Conservation (phyloP, 2,113 vertebrate species). For the Megatriorchis doriae region DNA sequence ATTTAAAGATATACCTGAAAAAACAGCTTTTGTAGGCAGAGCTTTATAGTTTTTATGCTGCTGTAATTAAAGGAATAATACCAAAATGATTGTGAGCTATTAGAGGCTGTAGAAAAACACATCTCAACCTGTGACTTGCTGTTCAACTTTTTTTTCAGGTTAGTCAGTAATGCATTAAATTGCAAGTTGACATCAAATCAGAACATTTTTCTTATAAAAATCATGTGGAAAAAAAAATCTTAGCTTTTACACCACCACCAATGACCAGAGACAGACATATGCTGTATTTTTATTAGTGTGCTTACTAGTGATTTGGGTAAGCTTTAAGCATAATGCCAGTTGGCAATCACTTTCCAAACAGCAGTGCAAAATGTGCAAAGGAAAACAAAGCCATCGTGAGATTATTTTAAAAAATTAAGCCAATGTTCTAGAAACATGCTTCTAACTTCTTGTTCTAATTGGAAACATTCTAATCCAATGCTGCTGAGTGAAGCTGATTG, state of each 20-base stretch:
- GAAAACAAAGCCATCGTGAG: background rate
- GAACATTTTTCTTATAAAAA: conserved; percentile 23
- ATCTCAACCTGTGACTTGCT: background rate
- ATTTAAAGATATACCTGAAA: background rate
- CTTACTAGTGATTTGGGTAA: background rate
- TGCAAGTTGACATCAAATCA: background rate
- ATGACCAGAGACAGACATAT: conserved; percentile 14
- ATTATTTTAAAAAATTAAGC: conserved; percentile 1
- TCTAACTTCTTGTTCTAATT: conserved; percentile 54
- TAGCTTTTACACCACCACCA: background rate
- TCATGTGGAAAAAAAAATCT: background rate
- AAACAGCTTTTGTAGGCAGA: background rate
- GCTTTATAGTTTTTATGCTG: background rate
- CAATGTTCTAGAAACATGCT: background rate
- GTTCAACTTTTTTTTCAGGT: background rate
- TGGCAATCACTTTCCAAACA: background rate
- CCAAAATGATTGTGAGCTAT: background rate
- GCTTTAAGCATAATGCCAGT: background rate
- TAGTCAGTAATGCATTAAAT: background rate
- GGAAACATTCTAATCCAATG: conserved; percentile 46
- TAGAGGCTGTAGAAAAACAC: background rate
- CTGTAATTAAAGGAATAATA: background rate
- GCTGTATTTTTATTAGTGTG: background rate
- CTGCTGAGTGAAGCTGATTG: conserved; percentile 17
- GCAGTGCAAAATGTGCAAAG: background rate